These are phyloP conservation scores for Gambelia wislizenii DNA, from an alignment of 2,797 vertebrate species.

Conservation along the genomic window DNA sequence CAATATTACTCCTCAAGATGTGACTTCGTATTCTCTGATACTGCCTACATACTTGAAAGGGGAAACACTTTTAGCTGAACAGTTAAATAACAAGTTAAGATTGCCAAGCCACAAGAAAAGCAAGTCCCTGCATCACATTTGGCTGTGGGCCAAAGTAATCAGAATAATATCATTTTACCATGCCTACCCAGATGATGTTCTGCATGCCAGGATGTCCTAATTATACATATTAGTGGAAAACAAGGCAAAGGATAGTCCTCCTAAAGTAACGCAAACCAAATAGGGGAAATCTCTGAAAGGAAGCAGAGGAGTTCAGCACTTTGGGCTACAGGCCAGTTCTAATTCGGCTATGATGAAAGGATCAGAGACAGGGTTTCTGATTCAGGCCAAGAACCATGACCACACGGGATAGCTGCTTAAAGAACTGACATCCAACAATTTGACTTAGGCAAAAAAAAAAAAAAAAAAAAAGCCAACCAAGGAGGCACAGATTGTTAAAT, in stretches of 20 bases:
- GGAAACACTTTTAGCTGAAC: slow-evolving; percentile 27
- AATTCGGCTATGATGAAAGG: slow-evolving; percentile 20
- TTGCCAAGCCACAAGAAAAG: slow-evolving; percentile 45
- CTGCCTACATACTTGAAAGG: not conserved
- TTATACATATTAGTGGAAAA: slow-evolving; percentile 30
- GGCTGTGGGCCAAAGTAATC: slow-evolving; percentile 16
- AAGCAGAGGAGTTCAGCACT: slow-evolving; percentile 13
- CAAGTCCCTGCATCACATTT: slow-evolving; percentile 24
- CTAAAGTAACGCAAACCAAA: slow-evolving; percentile 38
- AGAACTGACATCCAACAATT: not conserved
- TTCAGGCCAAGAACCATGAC: slow-evolving; percentile 31
- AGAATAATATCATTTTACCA: slow-evolving; percentile 15
- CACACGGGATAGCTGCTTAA: not conserved
- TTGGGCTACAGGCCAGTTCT: slow-evolving; percentile 48
- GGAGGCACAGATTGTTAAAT: not conserved
- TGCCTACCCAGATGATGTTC: not conserved
- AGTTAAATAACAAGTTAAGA: slow-evolving; percentile 25
- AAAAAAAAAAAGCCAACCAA: not conserved
- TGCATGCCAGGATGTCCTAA: slow-evolving; percentile 8
- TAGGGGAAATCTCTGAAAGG: slow-evolving; percentile 22
- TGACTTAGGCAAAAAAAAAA: not conserved
- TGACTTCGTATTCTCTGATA: slow-evolving; percentile 11
- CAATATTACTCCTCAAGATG: slow-evolving; percentile 24
- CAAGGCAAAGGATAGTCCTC: slow-evolving; percentile 29
- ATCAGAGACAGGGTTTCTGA: slow-evolving; percentile 25